A percentile compares a stretch with the other conserved stretches of the same genome.
Evolutionary conservation across 2,888 invertebrate genomes (phyloP).

Genomic region (Caradrina clavipalpis): DNA sequence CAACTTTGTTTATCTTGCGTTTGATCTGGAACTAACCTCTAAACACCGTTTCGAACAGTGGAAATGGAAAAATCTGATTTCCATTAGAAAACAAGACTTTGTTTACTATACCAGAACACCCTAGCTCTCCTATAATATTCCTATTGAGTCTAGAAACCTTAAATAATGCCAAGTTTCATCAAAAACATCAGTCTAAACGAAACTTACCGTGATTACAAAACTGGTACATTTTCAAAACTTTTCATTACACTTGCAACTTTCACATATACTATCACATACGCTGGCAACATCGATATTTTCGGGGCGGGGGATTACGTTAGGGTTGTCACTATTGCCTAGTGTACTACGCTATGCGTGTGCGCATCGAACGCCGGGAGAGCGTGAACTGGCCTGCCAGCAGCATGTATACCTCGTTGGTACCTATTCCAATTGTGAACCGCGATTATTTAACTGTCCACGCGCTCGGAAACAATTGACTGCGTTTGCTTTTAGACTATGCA

Average conservation of each 20-base stretch:
- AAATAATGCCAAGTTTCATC: constrained; percentile 2
- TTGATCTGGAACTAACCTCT: constrained; percentile 36
- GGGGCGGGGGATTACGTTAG: constrained; percentile 64
- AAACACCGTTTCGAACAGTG: background rate
- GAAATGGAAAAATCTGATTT: constrained; percentile 11
- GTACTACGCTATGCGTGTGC: constrained; percentile 73
- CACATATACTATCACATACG: constrained; percentile 62
- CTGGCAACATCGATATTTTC: constrained; percentile 65
- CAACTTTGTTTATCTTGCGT: constrained; percentile 39
- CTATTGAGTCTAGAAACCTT: background rate
- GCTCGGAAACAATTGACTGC: constrained; percentile 89
- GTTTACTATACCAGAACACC: background rate
- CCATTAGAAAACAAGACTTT: background rate
- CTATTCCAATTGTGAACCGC: constrained; percentile 88
- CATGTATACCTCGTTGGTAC: constrained; percentile 81
- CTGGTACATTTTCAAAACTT: constrained; percentile 55
- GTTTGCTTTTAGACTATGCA: constrained; percentile 81
- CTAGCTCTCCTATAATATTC: background rate
- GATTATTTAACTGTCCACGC: constrained; percentile 90
- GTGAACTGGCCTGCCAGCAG: constrained; percentile 80
- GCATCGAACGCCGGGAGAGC: constrained; percentile 83
- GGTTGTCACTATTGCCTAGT: constrained; percentile 65
- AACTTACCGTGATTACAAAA: constrained; percentile 56
- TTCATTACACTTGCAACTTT: constrained; percentile 59
- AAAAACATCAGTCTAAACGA: background rate